Conservation (phyloP, 1,140 invertebrate genomes). For the Tetraneura akinire region DNA sequence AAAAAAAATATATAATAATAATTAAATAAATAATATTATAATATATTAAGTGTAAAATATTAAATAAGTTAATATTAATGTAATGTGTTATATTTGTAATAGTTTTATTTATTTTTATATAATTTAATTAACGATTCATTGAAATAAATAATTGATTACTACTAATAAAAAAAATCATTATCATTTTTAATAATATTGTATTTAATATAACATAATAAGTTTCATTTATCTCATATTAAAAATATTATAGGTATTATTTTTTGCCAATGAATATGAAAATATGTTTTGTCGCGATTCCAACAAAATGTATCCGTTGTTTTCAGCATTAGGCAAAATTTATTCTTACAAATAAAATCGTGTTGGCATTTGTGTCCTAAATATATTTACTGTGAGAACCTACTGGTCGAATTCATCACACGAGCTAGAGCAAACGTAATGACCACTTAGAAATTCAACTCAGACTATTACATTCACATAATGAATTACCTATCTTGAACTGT, state of each 20-base stretch:
- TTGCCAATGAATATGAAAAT: not conserved
- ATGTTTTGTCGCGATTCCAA: conserved; percentile 41
- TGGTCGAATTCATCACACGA: conserved; percentile 40
- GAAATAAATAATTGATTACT: no score
- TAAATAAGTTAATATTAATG: no score
- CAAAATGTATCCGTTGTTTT: not conserved
- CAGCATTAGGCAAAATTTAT: not conserved
- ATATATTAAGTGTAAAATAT: no score
- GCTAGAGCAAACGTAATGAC: conserved; percentile 14
- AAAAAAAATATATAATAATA: no score
- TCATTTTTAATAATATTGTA: no score
- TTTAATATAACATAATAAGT: no score
- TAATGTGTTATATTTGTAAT: no score
- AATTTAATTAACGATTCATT: no score
- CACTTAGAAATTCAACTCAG: conserved; percentile 47
- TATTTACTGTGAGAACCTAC: conserved; percentile 41
- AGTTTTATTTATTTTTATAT: no score
- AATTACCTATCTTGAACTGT: conserved; percentile 5
- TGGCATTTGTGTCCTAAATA: conserved; percentile 38
- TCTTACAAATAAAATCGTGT: conserved; percentile 9
- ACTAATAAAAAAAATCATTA: no score
- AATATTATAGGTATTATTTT: not conserved
- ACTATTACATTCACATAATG: not conserved
- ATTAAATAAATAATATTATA: no score
- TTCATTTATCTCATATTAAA: no score